phyloP scores from a whole-genome alignment of 2,113 vertebrate genomes.

The Columba janthina region DNA sequence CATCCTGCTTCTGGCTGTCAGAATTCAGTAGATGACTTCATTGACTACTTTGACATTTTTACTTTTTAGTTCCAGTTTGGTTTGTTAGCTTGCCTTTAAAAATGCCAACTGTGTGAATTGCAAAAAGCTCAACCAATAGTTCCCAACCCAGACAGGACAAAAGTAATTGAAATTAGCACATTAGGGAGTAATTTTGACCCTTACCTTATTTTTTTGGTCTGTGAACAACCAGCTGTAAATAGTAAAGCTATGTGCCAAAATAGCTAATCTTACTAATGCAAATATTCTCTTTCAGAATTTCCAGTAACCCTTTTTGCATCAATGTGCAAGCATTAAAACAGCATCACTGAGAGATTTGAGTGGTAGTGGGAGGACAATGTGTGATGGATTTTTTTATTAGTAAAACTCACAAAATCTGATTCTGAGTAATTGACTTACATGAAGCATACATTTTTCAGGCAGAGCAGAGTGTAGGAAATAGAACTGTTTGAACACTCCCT shows the following conservation, averaged over 20 bases:
- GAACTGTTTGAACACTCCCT: background rate
- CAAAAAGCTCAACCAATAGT: background rate
- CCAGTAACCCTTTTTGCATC: background rate
- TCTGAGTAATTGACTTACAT: background rate
- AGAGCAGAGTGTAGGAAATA: background rate
- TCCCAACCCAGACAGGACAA: background rate
- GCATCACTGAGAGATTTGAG: background rate
- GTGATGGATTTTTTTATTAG: background rate
- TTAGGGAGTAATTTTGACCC: background rate
- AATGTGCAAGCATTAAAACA: background rate
- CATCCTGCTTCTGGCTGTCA: background rate
- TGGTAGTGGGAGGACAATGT: background rate
- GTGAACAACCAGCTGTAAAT: background rate
- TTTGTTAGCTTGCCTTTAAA: conserved; percentile 6
- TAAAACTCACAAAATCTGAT: background rate
- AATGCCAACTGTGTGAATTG: background rate
- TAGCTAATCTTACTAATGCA: background rate
- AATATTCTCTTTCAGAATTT: background rate
- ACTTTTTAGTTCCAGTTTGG: background rate
- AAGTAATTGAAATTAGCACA: background rate
- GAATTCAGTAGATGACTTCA: background rate
- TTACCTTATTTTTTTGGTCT: background rate
- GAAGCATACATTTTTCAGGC: background rate
- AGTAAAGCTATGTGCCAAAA: background rate
- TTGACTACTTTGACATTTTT: conserved; percentile 16